These are phyloP conservation scores for Mythimna lalbum DNA, from an alignment of 2,888 invertebrate genomes.

Conservation along the genomic window DNA sequence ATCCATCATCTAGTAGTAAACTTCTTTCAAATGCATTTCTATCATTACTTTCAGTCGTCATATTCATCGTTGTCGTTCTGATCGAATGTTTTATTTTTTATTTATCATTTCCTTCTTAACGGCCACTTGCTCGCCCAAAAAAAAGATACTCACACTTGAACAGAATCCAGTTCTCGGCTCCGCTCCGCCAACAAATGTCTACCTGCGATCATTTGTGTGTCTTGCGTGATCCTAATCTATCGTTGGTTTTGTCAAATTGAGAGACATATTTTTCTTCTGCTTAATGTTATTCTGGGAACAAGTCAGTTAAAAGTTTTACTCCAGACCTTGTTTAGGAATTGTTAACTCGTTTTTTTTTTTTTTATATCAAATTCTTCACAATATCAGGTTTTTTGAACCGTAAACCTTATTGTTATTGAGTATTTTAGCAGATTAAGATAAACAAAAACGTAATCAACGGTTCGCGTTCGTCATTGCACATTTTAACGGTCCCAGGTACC, in stretches of 20 bases:
- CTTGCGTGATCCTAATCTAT: constrained; percentile 79
- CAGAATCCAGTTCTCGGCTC: constrained; percentile 85
- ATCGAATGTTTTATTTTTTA: constrained; percentile 71
- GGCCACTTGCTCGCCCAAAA: constrained; percentile 83
- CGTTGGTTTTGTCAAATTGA: constrained; percentile 66
- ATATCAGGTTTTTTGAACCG: neutral
- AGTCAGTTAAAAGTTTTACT: constrained; percentile 5
- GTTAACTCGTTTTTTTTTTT: neutral
- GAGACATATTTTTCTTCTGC: constrained; percentile 41
- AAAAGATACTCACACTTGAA: constrained; percentile 81
- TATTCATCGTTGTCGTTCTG: constrained; percentile 61
- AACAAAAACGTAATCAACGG: constrained; percentile 59
- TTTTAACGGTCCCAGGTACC: constrained; percentile 84
- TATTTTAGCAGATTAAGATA: constrained; percentile 38
- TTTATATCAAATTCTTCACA: neutral
- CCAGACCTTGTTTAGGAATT: constrained; percentile 5
- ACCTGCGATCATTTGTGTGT: constrained; percentile 85
- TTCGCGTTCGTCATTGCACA: constrained; percentile 67
- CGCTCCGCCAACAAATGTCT: constrained; percentile 78
- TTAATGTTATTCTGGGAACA: constrained; percentile 38
- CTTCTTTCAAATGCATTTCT: constrained; percentile 27
- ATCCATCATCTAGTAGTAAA: constrained; percentile 35
- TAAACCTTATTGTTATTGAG: neutral
- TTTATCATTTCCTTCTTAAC: constrained; percentile 84
- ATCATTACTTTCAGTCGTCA: constrained; percentile 42